Conservation (phyloP, 2,888 invertebrate genomes). For the Mesorhabditis spiculigera region DNA sequence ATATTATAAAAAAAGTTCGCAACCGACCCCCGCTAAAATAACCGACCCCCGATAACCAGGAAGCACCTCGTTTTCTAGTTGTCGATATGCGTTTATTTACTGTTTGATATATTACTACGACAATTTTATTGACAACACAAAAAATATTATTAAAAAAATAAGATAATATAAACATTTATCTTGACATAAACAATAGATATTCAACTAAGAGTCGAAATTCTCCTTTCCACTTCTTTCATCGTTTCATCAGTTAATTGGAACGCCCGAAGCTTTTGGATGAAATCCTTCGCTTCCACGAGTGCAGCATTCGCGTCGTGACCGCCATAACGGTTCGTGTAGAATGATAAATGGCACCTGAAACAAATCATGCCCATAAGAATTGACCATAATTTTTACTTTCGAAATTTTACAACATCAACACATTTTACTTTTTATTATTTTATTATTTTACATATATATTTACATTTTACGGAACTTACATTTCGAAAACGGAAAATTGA, state of each 20-base stretch:
- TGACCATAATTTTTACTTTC: not conserved
- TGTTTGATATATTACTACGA: too few relatives aligned
- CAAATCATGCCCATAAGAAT: not conserved
- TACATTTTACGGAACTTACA: not conserved
- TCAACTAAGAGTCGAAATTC: slow-evolving; percentile 13
- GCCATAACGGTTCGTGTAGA: slow-evolving; percentile 7
- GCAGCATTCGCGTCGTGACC: slow-evolving; percentile 12
- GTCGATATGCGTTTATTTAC: too few relatives aligned
- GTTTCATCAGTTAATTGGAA: slow-evolving; percentile 13
- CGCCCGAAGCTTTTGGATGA: slow-evolving; percentile 14
- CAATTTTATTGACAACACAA: too few relatives aligned
- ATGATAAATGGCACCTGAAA: slow-evolving; percentile 8
- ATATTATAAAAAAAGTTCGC: too few relatives aligned
- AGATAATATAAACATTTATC: not conserved
- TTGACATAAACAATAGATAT: slow-evolving; percentile 6
- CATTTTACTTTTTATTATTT: not conserved
- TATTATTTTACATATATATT: not conserved
- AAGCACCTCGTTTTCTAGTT: too few relatives aligned
- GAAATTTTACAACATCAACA: not conserved
- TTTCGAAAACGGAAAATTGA: slow-evolving; percentile 7
- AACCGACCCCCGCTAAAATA: too few relatives aligned
- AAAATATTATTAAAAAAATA: not conserved
- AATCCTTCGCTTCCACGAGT: slow-evolving; percentile 12
- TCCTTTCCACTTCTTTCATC: slow-evolving; percentile 15
- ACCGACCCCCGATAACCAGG: too few relatives aligned